phyloP scores from a whole-genome alignment of 2,888 invertebrate species.

The Apamea anceps region DNA sequence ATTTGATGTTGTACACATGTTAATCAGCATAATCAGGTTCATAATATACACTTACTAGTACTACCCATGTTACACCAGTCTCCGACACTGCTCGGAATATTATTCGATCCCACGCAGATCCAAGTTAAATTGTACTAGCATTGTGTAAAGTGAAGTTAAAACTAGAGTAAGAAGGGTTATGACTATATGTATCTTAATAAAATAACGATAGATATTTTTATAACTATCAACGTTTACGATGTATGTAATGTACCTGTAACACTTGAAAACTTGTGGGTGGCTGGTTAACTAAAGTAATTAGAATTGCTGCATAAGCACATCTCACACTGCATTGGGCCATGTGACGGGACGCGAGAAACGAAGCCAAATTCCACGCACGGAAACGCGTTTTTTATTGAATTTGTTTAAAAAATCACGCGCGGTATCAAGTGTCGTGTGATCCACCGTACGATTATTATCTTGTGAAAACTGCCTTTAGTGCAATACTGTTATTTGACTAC shows the following conservation, averaged over 20 bases:
- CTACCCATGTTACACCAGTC: neutral
- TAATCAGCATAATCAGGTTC: conserved; percentile 36
- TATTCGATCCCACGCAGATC: conserved; percentile 35
- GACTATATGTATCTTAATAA: conserved; percentile 59
- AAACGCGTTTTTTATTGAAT: neutral
- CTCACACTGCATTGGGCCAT: neutral
- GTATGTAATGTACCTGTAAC: conserved; percentile 69
- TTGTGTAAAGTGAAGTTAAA: conserved; percentile 60
- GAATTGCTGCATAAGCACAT: neutral
- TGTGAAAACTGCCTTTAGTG: neutral
- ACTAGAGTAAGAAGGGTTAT: conserved; percentile 63
- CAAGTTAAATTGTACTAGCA: conserved; percentile 46
- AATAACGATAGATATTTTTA: conserved; percentile 68
- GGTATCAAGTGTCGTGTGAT: neutral
- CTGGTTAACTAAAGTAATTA: conserved; percentile 49
- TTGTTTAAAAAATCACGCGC: neutral
- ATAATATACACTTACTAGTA: conserved; percentile 33
- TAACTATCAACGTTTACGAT: conserved; percentile 66
- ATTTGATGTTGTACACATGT: conserved; percentile 30
- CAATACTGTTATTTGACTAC: neutral
- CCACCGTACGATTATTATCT: neutral
- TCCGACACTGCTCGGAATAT: neutral
- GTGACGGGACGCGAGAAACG: neutral
- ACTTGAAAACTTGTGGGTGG: conserved; percentile 60
- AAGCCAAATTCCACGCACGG: neutral